Base-by-base conservation (phyloP, 2,888 invertebrate species). In the Polyommatus icarus region DNA sequence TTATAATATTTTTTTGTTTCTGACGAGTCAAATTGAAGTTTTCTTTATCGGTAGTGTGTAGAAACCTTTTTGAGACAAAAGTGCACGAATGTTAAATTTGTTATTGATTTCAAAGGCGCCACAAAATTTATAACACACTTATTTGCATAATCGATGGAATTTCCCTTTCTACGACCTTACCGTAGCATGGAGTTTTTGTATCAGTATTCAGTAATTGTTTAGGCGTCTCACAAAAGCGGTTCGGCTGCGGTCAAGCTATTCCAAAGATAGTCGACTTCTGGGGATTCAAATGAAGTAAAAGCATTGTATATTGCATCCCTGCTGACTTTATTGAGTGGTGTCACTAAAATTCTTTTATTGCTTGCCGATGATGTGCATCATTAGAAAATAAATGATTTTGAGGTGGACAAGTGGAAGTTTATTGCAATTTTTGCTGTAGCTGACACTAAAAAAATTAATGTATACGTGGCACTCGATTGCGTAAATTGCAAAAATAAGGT, bases 131-230 rank as follows among this genome's bases (percentile, higher is more conserved):
- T 71, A 24, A 12, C 32, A 71, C 12, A 24, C 71, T 71, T 8
- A 71, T 71, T 71, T 71, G 32, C 32, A 71, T 32, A 71, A 32
- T 71, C 24, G 32, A 71, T 71, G 18, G 18, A 71, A 29, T 71
- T 71, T 71, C 32, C 29, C 71, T 71, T 32, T 71, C 71, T 32
- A 29, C 71, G 32, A 71, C 71, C 71, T 71, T 71, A 71, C 29
- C 24, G 71, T 71, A 71, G 24, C 71, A 71, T 32, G 12, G 6
- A 18, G 71, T 71, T 71, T 71, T 71, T 71, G 71, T 71, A 32
- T 6, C 12, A 59, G 59, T 59, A 20, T n/a, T 6, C 3, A 71
- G 32, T 32, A 32, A 32, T 24, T 24, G 18, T 32, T 18, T 18
- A 71, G 24, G 32, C 29, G 15, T 32, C 24, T 71, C 15, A 71